Evolutionary conservation across 2,113 vertebrate species (phyloP), one percentile per base, ranked within the genome.

Genomic region (Tinamus guttatus): DNA sequence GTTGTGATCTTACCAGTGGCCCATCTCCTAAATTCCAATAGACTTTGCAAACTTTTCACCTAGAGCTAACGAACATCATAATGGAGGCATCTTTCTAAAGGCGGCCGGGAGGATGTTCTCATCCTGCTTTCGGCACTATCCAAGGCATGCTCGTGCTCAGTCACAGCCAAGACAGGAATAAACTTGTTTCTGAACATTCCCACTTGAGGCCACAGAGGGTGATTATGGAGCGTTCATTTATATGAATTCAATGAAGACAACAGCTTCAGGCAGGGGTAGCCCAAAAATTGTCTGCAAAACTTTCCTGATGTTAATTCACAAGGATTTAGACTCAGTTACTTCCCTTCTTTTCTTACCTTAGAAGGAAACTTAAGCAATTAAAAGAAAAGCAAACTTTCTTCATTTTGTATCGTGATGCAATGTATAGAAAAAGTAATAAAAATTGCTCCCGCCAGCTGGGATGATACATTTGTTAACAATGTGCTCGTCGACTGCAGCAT

Each of bases 1-100:
- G 73, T 59, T 96, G 34, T 81, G 90, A 71, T 90, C 86, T 90
- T 90, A 78, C 73, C 58, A 74, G 76, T 41, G 56, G 79, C 79
- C 85, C 80, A 93, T 92, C 97, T 96, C 78, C 89, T 95, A 91
- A 93, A 95, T 96, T 94, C 94, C 89, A 87, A 85, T 70, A 94
- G 87, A 82, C 94, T 84, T 94, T 84, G 27, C 30, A 90, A 93
- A 68, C 16, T 54, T 93, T 97, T 91, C 89, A 90, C 54, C 85
- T 85, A 84, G 40, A 84, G 82, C 76, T 86, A 88, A 87, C 54
- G 41, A 94, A 96, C 83, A 94, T 34, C 27, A 74, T 16, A 13
- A 32, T 71, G 47, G 67, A 91, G 64, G 82, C 38, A 74, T 76
- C 52, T 24, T 34, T 58, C 59, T 77, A 7, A 43, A 7, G 24